Percentiles rank a stretch among this genome's conserved stretches.
Conservation (phyloP, 2,113 vertebrate genomes). For the Tyrannus savana region DNA sequence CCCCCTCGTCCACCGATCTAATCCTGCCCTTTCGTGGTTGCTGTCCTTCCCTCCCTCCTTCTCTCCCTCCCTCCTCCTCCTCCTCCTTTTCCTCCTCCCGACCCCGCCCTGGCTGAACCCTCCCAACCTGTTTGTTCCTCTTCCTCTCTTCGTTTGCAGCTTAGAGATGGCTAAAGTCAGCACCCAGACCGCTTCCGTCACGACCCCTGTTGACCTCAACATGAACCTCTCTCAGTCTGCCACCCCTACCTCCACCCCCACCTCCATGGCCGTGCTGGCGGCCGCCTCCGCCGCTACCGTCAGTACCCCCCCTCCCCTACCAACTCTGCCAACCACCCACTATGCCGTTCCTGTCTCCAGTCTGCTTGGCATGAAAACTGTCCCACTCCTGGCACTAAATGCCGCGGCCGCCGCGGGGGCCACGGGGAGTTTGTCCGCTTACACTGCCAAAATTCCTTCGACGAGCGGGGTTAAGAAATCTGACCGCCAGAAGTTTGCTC, state of each 20-base stretch:
- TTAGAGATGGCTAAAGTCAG: slow-evolving; percentile 98
- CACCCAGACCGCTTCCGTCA: slow-evolving; percentile 90
- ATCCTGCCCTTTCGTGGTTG: slow-evolving; percentile 66
- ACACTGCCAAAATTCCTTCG: slow-evolving; percentile 86
- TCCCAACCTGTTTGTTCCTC: slow-evolving; percentile 75
- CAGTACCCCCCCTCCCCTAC: slow-evolving; percentile 83
- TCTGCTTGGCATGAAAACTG: slow-evolving; percentile 94
- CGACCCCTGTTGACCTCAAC: slow-evolving; percentile 89
- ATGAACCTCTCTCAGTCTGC: slow-evolving; percentile 89
- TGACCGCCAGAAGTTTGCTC: slow-evolving; percentile 92
- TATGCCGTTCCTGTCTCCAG: slow-evolving; percentile 91
- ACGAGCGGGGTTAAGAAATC: slow-evolving; percentile 86
- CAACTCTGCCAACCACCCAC: slow-evolving; percentile 84
- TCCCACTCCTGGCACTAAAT: slow-evolving; percentile 88
- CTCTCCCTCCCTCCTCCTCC: slow-evolving; percentile 12
- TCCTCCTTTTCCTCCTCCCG: slow-evolving; percentile 22
- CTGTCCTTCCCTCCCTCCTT: slow-evolving; percentile 32
- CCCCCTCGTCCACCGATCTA: slow-evolving; percentile 62
- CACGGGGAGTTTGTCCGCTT: slow-evolving; percentile 84
- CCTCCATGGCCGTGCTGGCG: slow-evolving; percentile 87
- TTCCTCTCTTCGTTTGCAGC: slow-evolving; percentile 84
- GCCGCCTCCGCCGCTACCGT: slow-evolving; percentile 83
- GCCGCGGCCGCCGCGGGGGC: slow-evolving; percentile 82
- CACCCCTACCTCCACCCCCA: slow-evolving; percentile 84
- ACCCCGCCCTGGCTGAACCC: slow-evolving; percentile 70